Evolutionary conservation across 2,797 vertebrate species (phyloP).

Genomic region (Poeciliopsis paucimaculata): DNA sequence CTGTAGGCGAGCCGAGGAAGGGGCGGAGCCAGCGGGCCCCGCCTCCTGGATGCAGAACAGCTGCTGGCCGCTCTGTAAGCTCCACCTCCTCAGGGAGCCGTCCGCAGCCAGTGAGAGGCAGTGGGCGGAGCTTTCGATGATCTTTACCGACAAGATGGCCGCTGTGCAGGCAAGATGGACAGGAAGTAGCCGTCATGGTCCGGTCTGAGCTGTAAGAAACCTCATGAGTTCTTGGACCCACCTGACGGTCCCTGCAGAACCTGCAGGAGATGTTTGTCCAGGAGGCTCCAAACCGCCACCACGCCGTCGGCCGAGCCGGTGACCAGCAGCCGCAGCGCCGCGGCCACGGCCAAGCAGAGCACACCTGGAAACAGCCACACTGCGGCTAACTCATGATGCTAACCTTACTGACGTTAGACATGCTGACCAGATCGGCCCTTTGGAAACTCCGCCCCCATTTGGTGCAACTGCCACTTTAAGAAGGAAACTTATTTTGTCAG

Average conservation of each 20-base stretch:
- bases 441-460: too few relatives aligned
- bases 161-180: slow-evolving; percentile 54
- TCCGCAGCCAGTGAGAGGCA: slow-evolving; percentile 83
- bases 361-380: slow-evolving; percentile 66
- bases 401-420: too few relatives aligned
- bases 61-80: slow-evolving; percentile 75
- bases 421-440: too few relatives aligned
- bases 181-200: not conserved
- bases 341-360: slow-evolving; percentile 74
- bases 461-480: too few relatives aligned
- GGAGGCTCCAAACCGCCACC: slow-evolving; percentile 78
- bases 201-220: too few relatives aligned
- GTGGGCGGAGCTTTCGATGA: slow-evolving; percentile 60
- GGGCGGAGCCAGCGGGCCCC: slow-evolving; percentile 42
- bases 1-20: slow-evolving; percentile 48
- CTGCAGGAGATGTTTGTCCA: slow-evolving; percentile 71
- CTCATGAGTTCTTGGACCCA: slow-evolving; percentile 28
- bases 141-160: slow-evolving; percentile 72
- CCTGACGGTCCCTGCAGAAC: slow-evolving; percentile 80
- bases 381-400: not conserved
- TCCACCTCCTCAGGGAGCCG: slow-evolving; percentile 79
- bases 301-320: slow-evolving; percentile 80
- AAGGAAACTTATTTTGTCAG: too few relatives aligned
- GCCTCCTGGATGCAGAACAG: slow-evolving; percentile 72
- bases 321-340: slow-evolving; percentile 71